Conservation (phyloP, 2,888 invertebrate species). For the Nephrotoma appendiculata region DNA sequence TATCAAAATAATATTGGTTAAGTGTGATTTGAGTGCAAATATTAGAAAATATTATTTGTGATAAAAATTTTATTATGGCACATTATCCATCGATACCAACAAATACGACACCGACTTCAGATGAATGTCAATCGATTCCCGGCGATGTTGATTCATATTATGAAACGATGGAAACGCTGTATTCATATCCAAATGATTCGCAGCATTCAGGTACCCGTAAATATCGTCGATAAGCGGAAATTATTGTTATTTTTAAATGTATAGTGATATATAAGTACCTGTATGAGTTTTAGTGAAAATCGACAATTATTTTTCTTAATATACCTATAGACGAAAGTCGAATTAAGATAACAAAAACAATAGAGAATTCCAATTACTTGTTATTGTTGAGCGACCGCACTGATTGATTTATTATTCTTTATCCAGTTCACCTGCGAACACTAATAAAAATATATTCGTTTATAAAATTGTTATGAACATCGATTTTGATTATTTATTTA, state of each 20-base stretch:
- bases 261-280: not conserved
- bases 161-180: not conserved
- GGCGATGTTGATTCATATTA: constrained; percentile 1
- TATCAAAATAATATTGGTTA: not conserved
- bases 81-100: not conserved
- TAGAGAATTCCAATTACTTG: not conserved
- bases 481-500: not conserved
- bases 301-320: not conserved
- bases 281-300: not conserved
- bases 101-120: not conserved
- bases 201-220: not conserved
- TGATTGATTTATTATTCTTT: not conserved
- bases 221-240: not conserved
- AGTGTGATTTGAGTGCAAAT: not conserved
- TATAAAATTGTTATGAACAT: not conserved
- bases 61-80: not conserved
- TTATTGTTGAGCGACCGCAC: not conserved
- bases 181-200: constrained; percentile 2
- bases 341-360: not conserved
- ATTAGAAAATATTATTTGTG: not conserved
- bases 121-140: constrained; percentile 2
- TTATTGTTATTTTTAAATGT: not conserved
- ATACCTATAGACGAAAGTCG: too few relatives aligned
- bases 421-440: not conserved
- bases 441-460: not conserved